These are phyloP conservation scores for Seladonia tumulorum DNA, from an alignment of 2,888 invertebrate genomes.

Conservation along the genomic window DNA sequence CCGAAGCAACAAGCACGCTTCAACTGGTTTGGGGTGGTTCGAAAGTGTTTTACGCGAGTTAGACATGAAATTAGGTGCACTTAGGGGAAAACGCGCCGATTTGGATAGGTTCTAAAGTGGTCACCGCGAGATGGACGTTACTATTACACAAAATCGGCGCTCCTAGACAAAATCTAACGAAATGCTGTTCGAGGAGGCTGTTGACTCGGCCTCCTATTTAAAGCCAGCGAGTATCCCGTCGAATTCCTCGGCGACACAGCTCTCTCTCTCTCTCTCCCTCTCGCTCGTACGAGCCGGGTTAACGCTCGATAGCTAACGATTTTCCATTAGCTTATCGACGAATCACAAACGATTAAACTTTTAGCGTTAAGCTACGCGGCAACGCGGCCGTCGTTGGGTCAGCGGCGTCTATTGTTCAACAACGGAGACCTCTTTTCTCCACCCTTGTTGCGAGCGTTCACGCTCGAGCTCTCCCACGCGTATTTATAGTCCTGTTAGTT, in stretches of 20 bases:
- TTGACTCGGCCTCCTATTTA: constrained; percentile 4
- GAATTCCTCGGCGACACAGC: not conserved
- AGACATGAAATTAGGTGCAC: not conserved
- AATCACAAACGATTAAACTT: constrained; percentile 56
- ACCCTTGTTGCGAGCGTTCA: constrained; percentile 21
- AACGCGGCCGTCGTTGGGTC: not conserved
- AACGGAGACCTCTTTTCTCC: constrained; percentile 23
- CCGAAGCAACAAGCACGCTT: not conserved
- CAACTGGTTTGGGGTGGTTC: not conserved
- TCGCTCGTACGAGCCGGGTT: constrained; percentile 16
- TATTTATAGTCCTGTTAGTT: constrained; percentile 33
- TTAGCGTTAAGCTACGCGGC: constrained; percentile 19
- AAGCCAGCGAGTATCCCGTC: not conserved
- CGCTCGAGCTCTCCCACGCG: constrained; percentile 24
- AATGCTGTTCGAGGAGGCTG: not conserved
- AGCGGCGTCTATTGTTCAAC: constrained; percentile 25
- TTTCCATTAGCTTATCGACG: constrained; percentile 50
- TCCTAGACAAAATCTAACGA: not conserved
- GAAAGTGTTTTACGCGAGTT: not conserved
- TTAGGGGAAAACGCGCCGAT: not conserved
- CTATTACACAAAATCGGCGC: not conserved
- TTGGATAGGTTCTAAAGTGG: not conserved
- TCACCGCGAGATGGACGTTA: not conserved
- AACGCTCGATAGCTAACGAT: constrained; percentile 47
- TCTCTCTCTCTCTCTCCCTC: not conserved